A percentile compares a stretch with the other conserved stretches of the same genome.
Evolutionary conservation across 2,797 vertebrate genomes (phyloP).

Genomic region (Picus viridis): DNA sequence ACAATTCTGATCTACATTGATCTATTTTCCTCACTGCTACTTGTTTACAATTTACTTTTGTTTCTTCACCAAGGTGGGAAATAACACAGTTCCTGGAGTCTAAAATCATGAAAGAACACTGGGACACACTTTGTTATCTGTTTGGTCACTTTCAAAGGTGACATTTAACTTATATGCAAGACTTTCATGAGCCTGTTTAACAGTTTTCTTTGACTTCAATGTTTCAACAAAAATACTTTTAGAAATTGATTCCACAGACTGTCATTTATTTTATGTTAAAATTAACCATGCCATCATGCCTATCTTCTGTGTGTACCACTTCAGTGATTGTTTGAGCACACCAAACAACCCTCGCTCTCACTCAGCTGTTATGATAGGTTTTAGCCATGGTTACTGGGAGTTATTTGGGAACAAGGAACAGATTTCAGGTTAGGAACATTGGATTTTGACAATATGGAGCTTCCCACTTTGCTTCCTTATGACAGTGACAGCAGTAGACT

Average conservation of each 20-base stretch:
- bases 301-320: background rate
- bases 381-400: background rate
- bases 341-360: background rate
- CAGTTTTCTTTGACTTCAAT: background rate
- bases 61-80: constrained; percentile 75
- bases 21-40: background rate
- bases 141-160: background rate
- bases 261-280: background rate
- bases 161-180: background rate
- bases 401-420: background rate
- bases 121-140: background rate
- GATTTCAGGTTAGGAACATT: background rate
- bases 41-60: constrained; percentile 72
- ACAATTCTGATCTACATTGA: background rate
- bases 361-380: background rate
- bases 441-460: background rate
- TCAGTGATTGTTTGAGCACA: background rate
- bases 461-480: background rate
- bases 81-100: constrained; percentile 77
- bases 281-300: background rate
- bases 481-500: background rate
- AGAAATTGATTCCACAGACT: background rate
- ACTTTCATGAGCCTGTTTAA: background rate
- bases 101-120: constrained; percentile 53
- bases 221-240: background rate